Evolutionary conservation across 2,888 invertebrate species (phyloP).

Genomic region (Apodemia hepburni): DNA sequence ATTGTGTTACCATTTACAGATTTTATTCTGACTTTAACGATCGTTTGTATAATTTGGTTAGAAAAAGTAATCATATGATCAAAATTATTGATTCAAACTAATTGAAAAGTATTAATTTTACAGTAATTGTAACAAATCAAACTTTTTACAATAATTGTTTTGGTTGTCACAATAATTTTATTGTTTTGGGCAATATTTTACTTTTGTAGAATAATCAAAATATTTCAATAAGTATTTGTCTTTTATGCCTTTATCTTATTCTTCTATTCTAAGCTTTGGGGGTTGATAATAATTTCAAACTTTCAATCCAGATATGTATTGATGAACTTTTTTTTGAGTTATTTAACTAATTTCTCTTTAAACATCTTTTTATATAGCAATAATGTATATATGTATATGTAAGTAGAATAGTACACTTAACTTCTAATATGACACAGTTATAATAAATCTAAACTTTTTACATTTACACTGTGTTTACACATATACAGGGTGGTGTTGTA

Average conservation of each 20-base stretch:
- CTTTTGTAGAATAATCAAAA: not conserved
- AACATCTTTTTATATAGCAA: slow-evolving; percentile 67
- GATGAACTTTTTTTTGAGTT: slow-evolving; percentile 46
- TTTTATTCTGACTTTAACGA: not conserved
- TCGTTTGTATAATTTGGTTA: not conserved
- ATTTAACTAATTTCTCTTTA: slow-evolving; percentile 68
- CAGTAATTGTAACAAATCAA: not conserved
- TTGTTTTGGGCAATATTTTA: not conserved
- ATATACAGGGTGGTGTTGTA: slow-evolving; percentile 62
- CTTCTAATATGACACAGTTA: slow-evolving; percentile 78
- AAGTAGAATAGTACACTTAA: slow-evolving; percentile 77
- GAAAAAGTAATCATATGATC: not conserved
- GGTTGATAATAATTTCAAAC: slow-evolving; percentile 42
- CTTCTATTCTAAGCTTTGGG: slow-evolving; percentile 35
- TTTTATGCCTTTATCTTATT: not conserved
- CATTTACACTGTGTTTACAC: slow-evolving; percentile 74
- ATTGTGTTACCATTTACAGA: no score
- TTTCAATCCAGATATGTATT: slow-evolving; percentile 40
- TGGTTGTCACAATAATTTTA: not conserved
- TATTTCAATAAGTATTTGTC: not conserved
- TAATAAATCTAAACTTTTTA: slow-evolving; percentile 70
- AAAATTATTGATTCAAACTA: not conserved
- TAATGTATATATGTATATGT: slow-evolving; percentile 62
- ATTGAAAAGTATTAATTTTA: not conserved
- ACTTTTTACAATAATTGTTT: not conserved